These are phyloP conservation scores for Carcharodon carcharias DNA, from an alignment of 2,797 vertebrate genomes.

Conservation along the genomic window DNA sequence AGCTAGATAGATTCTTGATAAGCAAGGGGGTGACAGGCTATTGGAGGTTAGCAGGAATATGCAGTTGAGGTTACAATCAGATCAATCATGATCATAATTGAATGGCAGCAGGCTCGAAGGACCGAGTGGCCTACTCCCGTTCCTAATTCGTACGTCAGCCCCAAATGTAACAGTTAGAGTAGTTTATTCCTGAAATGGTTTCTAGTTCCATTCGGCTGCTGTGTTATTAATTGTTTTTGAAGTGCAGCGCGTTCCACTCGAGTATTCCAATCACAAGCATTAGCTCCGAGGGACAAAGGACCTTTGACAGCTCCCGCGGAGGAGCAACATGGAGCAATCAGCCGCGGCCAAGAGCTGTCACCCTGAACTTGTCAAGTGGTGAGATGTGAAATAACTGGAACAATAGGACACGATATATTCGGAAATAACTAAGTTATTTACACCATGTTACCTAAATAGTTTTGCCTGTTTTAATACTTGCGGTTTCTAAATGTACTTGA, in stretches of 20 bases:
- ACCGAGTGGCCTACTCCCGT: too few species aligned
- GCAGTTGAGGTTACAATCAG: too few species aligned
- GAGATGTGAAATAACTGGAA: neutral
- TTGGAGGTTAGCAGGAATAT: too few species aligned
- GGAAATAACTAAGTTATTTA: neutral
- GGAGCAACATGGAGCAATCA: constrained; percentile 22
- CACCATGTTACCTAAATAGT: neutral
- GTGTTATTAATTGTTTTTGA: constrained; percentile 34
- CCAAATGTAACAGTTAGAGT: neutral
- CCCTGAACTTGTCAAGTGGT: constrained; percentile 28
- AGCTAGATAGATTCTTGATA: too few species aligned
- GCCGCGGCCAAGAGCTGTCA: neutral
- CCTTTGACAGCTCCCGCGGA: neutral
- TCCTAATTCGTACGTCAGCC: too few species aligned
- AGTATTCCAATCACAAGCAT: neutral
- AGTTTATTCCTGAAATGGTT: neutral
- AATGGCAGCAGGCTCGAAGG: too few species aligned
- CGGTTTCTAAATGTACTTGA: neutral
- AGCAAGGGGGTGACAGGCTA: too few species aligned
- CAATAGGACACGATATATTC: neutral
- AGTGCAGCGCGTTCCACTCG: constrained; percentile 20
- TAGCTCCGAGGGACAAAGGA: neutral
- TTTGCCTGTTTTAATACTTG: neutral
- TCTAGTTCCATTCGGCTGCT: neutral
- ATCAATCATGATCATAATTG: too few species aligned